Percentiles rank a stretch among this genome's conserved stretches.
Evolutionary conservation across 2,797 vertebrate genomes (phyloP).

Genomic region (Lophotriccus pileatus): DNA sequence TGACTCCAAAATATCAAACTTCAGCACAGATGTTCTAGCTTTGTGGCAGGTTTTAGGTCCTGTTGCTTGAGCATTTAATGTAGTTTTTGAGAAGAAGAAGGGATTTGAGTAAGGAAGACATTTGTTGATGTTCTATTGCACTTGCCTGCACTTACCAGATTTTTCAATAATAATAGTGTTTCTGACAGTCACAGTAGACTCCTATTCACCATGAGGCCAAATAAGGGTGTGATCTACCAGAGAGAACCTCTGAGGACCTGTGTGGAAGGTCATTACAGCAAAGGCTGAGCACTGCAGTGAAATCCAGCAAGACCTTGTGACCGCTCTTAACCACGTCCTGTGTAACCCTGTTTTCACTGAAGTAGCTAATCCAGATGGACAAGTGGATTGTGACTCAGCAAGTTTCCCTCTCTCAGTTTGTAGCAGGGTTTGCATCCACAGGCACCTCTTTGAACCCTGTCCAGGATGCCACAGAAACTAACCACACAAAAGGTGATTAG

Average conservation of each 20-base stretch:
- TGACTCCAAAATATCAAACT: neutral
- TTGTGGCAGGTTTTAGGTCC: neutral
- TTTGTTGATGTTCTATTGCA: accelerated
- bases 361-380: neutral
- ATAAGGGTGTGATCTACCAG: neutral
- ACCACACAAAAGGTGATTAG: neutral
- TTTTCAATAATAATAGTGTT: neutral
- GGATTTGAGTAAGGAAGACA: neutral
- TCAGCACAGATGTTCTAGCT: neutral
- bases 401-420: neutral
- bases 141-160: neutral
- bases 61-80: neutral
- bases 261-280: accelerated
- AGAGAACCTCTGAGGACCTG: neutral
- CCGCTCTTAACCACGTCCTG: neutral
- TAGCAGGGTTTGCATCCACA: neutral
- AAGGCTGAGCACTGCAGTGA: neutral
- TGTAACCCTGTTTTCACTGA: neutral
- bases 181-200: neutral
- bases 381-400: neutral
- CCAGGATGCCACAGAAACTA: neutral
- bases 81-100: neutral
- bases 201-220: neutral
- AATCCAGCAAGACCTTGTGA: neutral
- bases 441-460: neutral